phyloP scores from a whole-genome alignment of 2,113 vertebrate species.

The Otolemur garnettii region DNA sequence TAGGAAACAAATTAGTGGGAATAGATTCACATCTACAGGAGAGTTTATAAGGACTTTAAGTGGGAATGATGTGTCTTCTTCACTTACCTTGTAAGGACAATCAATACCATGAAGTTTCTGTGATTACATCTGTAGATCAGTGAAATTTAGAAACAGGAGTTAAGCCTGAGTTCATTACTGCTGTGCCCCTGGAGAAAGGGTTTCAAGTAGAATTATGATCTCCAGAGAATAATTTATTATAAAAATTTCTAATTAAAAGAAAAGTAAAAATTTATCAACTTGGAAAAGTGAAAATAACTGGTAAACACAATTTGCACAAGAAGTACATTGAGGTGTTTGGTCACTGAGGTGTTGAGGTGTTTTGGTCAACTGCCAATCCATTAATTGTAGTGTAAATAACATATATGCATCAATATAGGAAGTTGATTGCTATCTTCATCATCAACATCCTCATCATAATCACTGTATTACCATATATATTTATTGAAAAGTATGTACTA shows the following conservation, averaged over 20 bases:
- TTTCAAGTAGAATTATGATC: neutral
- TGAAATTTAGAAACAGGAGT: neutral
- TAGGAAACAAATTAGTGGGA: neutral
- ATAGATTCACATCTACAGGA: neutral
- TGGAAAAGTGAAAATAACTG: neutral
- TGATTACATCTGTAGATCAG: neutral
- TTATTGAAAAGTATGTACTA: neutral
- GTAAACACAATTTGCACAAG: neutral
- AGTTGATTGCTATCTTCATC: neutral
- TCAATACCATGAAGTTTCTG: neutral
- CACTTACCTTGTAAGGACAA: too few species aligned
- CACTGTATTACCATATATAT: neutral
- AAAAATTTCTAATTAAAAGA: constrained; percentile 34
- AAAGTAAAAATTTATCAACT: constrained; percentile 4
- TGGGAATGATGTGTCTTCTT: neutral
- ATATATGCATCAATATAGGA: too few species aligned
- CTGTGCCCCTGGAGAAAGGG: neutral
- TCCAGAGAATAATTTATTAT: neutral
- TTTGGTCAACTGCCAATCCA: neutral
- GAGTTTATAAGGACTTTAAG: neutral
- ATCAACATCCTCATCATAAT: neutral
- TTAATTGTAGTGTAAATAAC: neutral
- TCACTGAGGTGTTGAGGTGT: too few species aligned
- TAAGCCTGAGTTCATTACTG: neutral
- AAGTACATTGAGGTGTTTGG: too few species aligned